A percentile compares a stretch with the other conserved stretches of the same genome.
phyloP scores from a whole-genome alignment of 2,797 vertebrate genomes.

The Graptemys geographica region DNA sequence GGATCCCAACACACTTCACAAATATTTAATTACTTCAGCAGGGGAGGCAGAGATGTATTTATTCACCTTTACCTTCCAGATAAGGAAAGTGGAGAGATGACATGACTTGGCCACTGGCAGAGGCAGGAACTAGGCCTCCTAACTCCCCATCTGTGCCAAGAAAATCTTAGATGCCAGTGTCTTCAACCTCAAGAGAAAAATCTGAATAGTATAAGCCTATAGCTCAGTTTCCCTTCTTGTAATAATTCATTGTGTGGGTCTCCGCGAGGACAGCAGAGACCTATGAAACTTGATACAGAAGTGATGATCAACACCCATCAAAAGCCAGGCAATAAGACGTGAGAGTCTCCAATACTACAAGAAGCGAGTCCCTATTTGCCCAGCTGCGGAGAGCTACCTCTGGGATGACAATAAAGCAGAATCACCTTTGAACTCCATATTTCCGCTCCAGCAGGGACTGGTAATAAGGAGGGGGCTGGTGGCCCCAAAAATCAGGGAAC shows the following conservation, averaged over 20 bases:
- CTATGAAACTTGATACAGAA: not conserved
- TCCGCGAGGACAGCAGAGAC: rapidly evolving
- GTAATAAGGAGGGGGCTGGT: constrained; percentile 75
- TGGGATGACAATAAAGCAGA: not conserved
- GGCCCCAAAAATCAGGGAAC: constrained; percentile 95
- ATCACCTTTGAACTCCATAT: constrained; percentile 85
- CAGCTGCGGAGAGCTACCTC: not conserved
- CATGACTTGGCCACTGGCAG: not conserved
- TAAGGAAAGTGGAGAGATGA: not conserved
- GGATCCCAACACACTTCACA: not conserved
- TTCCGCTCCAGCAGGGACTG: constrained; percentile 83
- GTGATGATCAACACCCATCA: not conserved
- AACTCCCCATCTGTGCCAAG: not conserved
- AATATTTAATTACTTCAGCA: not conserved
- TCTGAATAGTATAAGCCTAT: not conserved
- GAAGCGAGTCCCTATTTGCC: not conserved
- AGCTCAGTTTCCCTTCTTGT: not conserved
- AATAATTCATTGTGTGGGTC: not conserved
- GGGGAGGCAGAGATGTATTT: not conserved
- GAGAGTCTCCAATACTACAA: not conserved
- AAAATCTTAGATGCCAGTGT: not conserved
- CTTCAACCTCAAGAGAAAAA: not conserved
- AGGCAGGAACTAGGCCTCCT: not conserved
- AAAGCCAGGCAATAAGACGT: not conserved
- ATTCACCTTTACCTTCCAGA: not conserved